Evolutionary conservation across 2,113 vertebrate genomes (phyloP).

Genomic region (Sitta europaea): DNA sequence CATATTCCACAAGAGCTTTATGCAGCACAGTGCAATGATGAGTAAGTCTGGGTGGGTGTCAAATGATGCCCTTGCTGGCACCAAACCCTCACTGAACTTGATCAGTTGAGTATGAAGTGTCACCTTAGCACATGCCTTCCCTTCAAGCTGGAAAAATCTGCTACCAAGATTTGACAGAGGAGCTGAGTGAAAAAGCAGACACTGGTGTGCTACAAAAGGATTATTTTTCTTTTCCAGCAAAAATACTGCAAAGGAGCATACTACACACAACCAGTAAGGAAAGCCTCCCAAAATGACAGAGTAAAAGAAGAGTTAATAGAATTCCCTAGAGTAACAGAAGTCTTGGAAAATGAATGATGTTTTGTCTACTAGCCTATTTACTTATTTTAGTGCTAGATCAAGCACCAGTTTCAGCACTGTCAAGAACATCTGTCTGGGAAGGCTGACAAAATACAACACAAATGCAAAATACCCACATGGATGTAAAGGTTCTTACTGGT

Average conservation of each 20-base stretch:
- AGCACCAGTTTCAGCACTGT: neutral
- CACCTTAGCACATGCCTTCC: neutral
- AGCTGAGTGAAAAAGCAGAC: neutral
- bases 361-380: neutral
- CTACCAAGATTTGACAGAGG: neutral
- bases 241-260: neutral
- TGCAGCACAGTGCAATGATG: neutral
- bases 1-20: neutral
- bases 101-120: neutral
- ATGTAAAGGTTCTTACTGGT: neutral
- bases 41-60: neutral
- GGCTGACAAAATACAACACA: neutral
- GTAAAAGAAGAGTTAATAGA: neutral
- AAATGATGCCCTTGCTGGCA: neutral
- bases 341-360: neutral
- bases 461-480: rapidly evolving
- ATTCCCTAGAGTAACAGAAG: neutral
- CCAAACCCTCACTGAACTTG: neutral
- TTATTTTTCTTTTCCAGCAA: neutral
- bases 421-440: neutral
- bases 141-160: neutral
- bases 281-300: neutral
- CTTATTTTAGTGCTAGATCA: neutral
- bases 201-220: neutral
- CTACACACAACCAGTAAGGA: neutral